Conservation (phyloP, 1,140 invertebrate genomes). For the Drosophila lowei region DNA sequence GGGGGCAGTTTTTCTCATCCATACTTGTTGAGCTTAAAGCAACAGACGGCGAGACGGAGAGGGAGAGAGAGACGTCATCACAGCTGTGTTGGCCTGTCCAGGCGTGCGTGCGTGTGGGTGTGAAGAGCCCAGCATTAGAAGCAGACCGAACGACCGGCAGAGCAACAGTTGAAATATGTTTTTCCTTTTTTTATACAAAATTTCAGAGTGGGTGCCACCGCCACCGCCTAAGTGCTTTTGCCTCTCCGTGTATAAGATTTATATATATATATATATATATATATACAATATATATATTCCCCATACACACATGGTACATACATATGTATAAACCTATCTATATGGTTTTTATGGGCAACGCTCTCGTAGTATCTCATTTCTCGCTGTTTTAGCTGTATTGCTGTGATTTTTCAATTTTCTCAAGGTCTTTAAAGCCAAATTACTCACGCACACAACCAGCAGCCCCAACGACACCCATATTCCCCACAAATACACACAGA, state of each 20-base stretch:
- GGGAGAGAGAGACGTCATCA: constrained; percentile 32
- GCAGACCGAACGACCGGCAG: constrained; percentile 48
- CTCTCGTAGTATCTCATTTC: constrained; percentile 74
- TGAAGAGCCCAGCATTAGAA: constrained; percentile 38
- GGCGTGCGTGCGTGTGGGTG: constrained; percentile 28
- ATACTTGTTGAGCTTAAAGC: constrained; percentile 38
- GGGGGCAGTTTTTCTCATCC: constrained; percentile 15
- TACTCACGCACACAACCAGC: constrained; percentile 36
- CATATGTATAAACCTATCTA: constrained; percentile 48
- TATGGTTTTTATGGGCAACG: constrained; percentile 71
- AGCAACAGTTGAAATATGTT: constrained; percentile 72
- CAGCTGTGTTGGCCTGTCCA: constrained; percentile 10
- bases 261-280: constrained; percentile 51
- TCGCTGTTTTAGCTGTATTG: constrained; percentile 36
- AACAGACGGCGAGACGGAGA: background rate
- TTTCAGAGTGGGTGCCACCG: constrained; percentile 69
- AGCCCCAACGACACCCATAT: no score
- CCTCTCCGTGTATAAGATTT: constrained; percentile 68
- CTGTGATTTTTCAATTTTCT: constrained; percentile 70
- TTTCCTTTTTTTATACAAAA: constrained; percentile 35
- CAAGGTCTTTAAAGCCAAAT: constrained; percentile 70
- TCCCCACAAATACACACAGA: constrained; percentile 7
- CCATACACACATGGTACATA: background rate
- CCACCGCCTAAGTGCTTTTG: constrained; percentile 63
- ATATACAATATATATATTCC: constrained; percentile 18